A percentile compares a stretch with the other conserved stretches of the same genome.
These are phyloP conservation scores for Camponotus floridanus DNA, from an alignment of 1,140 invertebrate genomes.

Conservation along the genomic window DNA sequence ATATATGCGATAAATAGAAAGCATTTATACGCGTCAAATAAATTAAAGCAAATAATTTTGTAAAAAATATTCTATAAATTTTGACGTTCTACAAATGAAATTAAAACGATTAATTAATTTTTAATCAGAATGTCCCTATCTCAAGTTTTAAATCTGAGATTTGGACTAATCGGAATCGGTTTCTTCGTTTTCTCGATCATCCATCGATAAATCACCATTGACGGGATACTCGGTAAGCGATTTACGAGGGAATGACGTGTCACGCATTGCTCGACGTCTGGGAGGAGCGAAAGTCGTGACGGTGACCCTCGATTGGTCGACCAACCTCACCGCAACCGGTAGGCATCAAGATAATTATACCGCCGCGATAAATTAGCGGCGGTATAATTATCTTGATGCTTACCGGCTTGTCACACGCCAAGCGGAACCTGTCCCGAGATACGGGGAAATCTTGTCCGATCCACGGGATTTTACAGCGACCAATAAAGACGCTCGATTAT, in stretches of 20 bases:
- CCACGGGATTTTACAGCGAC: constrained; percentile 74
- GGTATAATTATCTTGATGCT: no score
- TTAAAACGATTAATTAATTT: not conserved
- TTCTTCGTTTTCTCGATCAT: not conserved
- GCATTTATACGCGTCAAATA: not conserved
- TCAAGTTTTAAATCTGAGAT: not conserved
- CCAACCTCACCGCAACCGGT: constrained; percentile 58
- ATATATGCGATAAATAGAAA: not conserved
- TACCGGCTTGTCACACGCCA: constrained; percentile 79
- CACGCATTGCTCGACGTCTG: constrained; percentile 66
- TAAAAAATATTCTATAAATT: not conserved
- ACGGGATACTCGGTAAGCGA: constrained; percentile 41
- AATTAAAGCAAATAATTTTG: not conserved
- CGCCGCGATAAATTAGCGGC: constrained; percentile 81
- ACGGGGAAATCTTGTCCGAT: constrained; percentile 67
- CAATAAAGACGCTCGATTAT: constrained; percentile 77
- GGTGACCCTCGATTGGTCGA: constrained; percentile 76
- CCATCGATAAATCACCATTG: constrained; percentile 53
- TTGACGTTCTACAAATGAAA: no score
- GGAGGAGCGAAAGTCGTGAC: constrained; percentile 76
- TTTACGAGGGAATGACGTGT: constrained; percentile 65
- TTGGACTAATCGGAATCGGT: not conserved
- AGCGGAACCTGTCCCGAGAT: constrained; percentile 81
- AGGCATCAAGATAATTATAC: constrained; percentile 81
- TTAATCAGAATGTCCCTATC: not conserved